A percentile compares a stretch with the other conserved stretches of the same genome.
Conservation (phyloP, 2,888 invertebrate species). For the Deilephila elpenor region DNA sequence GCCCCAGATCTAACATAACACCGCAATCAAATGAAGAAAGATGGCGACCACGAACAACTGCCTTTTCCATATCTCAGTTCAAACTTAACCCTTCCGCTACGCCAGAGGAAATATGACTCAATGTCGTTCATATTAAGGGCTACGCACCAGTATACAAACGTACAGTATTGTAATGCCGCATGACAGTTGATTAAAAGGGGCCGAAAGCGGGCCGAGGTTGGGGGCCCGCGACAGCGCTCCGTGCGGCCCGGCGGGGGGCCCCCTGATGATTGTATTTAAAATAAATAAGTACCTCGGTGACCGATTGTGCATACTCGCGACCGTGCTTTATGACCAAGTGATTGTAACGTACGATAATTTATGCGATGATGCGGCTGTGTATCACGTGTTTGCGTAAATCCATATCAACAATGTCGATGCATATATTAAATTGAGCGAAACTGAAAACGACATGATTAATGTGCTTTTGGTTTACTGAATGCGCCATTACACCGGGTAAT, state of each 20-base stretch:
- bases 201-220: constrained; percentile 79
- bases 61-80: constrained; percentile 51
- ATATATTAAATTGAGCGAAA: constrained; percentile 13
- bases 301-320: constrained; percentile 77
- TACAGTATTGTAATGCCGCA: constrained; percentile 58
- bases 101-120: constrained; percentile 45
- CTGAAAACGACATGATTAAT: constrained; percentile 24
- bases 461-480: background rate
- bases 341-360: constrained; percentile 66
- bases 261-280: constrained; percentile 85
- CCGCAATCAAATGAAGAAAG: constrained; percentile 73
- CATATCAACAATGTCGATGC: constrained; percentile 30
- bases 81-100: constrained; percentile 37
- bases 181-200: constrained; percentile 85
- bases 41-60: constrained; percentile 61
- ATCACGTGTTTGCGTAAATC: constrained; percentile 31
- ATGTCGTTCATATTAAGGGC: background rate
- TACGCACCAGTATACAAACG: constrained; percentile 34
- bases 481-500: background rate
- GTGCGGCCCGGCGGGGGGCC: constrained; percentile 75
- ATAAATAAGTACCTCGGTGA: constrained; percentile 85
- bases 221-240: constrained; percentile 82
- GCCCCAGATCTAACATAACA: constrained; percentile 72
- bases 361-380: constrained; percentile 43
- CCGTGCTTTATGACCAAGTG: constrained; percentile 68